phyloP scores from a whole-genome alignment of 1,140 invertebrate species.

The Elysia chlorotica region DNA sequence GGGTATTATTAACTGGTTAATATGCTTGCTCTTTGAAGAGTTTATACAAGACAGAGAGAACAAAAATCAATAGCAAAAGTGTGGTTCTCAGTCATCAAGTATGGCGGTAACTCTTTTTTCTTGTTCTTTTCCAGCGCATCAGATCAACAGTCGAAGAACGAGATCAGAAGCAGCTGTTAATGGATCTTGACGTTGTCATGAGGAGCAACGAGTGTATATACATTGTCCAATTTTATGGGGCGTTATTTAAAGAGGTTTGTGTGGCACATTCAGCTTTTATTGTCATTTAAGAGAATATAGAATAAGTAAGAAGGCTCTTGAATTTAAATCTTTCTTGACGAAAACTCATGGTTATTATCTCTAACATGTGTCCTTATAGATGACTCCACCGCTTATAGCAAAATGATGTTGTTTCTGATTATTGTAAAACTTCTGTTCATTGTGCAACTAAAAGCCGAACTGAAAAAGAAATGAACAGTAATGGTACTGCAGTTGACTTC shows the following conservation, averaged over 20 bases:
- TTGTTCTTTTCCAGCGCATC: slow-evolving; percentile 46
- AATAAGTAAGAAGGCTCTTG: too few species aligned
- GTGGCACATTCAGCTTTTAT: neutral
- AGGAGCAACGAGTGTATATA: slow-evolving; percentile 93
- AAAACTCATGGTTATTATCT: too few species aligned
- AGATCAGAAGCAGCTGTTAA: slow-evolving; percentile 92
- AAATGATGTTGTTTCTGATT: too few species aligned
- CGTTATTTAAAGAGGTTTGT: slow-evolving; percentile 89
- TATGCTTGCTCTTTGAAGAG: neutral
- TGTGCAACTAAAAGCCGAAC: too few species aligned
- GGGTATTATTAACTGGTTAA: neutral
- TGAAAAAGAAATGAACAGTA: too few species aligned
- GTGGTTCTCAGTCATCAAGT: neutral
- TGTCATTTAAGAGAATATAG: neutral
- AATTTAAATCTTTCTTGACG: too few species aligned
- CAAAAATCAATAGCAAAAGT: neutral
- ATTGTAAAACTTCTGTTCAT: too few species aligned
- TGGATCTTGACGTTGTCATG: slow-evolving; percentile 98
- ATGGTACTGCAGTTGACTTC: too few species aligned
- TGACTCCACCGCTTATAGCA: too few species aligned
- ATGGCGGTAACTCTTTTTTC: neutral
- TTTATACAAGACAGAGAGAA: neutral
- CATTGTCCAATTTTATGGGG: slow-evolving; percentile 98
- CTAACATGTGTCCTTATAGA: too few species aligned
- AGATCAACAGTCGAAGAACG: slow-evolving; percentile 94